Evolutionary conservation across 2,888 invertebrate species (phyloP).

Genomic region (Galerucella pusilla): DNA sequence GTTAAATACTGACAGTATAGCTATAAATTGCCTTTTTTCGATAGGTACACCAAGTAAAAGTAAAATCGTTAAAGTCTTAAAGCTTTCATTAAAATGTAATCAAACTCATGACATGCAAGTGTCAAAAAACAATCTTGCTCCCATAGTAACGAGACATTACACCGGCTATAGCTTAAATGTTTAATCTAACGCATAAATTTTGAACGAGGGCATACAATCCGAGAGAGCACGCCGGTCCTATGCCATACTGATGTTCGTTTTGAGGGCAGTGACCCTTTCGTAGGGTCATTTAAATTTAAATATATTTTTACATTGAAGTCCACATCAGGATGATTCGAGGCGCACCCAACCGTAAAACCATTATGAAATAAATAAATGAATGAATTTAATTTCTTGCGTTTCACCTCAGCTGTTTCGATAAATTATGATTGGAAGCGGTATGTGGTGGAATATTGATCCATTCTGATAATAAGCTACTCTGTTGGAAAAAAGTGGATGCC

Average conservation of each 20-base stretch:
- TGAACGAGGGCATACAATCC: constrained; percentile 23
- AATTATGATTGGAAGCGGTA: too few relatives aligned
- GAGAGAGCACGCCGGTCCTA: constrained; percentile 13
- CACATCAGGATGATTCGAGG: constrained; percentile 18
- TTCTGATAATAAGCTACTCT: too few relatives aligned
- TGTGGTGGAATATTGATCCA: constrained; percentile 4
- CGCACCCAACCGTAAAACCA: constrained; percentile 30
- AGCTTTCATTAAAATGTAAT: neutral
- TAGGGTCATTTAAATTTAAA: constrained; percentile 41
- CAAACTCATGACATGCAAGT: neutral
- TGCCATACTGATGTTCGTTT: constrained; percentile 10
- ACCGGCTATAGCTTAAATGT: constrained; percentile 29
- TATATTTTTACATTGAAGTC: constrained; percentile 41
- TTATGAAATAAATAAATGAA: constrained; percentile 35
- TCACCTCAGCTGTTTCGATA: constrained; percentile 6
- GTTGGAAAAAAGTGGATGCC: neutral
- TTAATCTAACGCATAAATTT: constrained; percentile 37
- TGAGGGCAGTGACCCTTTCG: constrained; percentile 38
- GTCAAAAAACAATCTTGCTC: constrained; percentile 21
- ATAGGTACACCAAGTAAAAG: too few relatives aligned
- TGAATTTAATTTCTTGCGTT: constrained; percentile 31
- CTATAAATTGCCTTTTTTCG: too few relatives aligned
- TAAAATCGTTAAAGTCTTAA: neutral
- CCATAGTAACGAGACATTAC: constrained; percentile 26
- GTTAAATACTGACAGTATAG: too few relatives aligned